These are phyloP conservation scores for Drosophila colorata DNA, from an alignment of 2,888 invertebrate species.

Conservation along the genomic window DNA sequence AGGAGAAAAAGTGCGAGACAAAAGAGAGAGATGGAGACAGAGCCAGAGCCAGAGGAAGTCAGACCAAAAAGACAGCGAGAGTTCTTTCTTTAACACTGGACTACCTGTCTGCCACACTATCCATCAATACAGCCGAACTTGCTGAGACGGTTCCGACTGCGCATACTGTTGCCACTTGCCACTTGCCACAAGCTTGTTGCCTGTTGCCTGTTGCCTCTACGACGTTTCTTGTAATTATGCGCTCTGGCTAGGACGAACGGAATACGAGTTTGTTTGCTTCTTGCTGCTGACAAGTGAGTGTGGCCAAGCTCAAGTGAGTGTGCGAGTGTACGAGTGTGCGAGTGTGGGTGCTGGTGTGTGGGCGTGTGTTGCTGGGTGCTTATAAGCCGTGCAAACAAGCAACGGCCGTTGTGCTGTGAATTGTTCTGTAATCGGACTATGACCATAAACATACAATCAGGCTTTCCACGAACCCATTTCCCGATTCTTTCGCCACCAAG, in stretches of 20 bases:
- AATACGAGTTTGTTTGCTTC: conserved; percentile 42
- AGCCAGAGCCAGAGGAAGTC: no score
- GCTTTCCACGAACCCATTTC: conserved; percentile 14
- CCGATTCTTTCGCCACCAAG: neutral
- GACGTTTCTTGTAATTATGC: conserved; percentile 43
- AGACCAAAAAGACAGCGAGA: neutral
- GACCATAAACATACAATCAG: neutral
- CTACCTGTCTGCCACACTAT: conserved; percentile 3
- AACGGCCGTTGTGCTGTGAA: conserved; percentile 19
- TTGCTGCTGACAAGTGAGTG: conserved; percentile 30
- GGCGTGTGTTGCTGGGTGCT: conserved; percentile 15
- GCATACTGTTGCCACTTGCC: conserved; percentile 9
- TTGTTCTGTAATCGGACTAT: conserved; percentile 26
- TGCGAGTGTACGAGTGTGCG: conserved; percentile 6
- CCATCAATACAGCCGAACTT: conserved; percentile 21
- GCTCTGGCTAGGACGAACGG: conserved; percentile 6
- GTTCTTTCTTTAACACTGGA: neutral
- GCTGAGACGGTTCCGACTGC: conserved; percentile 19
- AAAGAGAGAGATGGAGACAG: neutral
- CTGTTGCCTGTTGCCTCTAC: neutral
- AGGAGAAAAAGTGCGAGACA: neutral
- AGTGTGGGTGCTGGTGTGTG: conserved; percentile 4
- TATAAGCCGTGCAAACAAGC: conserved; percentile 47
- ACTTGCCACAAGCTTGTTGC: neutral
- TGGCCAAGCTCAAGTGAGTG: no score